phyloP scores from a whole-genome alignment of 2,113 vertebrate genomes.

The Stomatorhinus ivindoensis region DNA sequence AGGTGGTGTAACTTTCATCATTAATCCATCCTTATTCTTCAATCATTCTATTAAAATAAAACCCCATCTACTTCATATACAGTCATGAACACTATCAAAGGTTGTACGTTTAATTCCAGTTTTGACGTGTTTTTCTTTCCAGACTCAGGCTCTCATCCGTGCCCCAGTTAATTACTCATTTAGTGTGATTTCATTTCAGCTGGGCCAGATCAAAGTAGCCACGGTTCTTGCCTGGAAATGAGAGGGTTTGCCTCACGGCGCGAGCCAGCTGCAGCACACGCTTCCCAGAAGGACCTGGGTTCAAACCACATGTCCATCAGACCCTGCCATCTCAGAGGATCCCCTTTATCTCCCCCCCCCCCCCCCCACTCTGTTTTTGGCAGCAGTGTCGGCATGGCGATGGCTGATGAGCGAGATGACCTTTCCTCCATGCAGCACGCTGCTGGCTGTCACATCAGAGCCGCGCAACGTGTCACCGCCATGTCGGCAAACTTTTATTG shows the following conservation, averaged over 20 bases:
- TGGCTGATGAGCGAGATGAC: constrained; percentile 24
- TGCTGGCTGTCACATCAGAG: constrained; percentile 37
- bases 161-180: constrained; percentile 10
- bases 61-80: neutral
- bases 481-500: neutral
- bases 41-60: neutral
- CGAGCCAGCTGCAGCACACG: constrained; percentile 14
- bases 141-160: neutral
- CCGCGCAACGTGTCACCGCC: constrained; percentile 23
- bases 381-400: constrained; percentile 30
- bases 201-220: constrained; percentile 28
- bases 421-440: constrained; percentile 47
- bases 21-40: neutral
- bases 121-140: neutral
- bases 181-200: constrained; percentile 26
- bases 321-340: constrained; percentile 20
- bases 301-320: constrained; percentile 45
- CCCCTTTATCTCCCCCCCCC: constrained; percentile 12
- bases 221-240: constrained; percentile 15
- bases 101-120: neutral
- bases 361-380: constrained; percentile 40
- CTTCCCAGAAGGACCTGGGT: constrained; percentile 31
- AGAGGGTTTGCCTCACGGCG: constrained; percentile 20
- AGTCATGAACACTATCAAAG: neutral
- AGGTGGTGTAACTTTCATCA: neutral